Evolutionary conservation across 2,888 invertebrate genomes (phyloP).

Genomic region (Notocelia uddmanniana): DNA sequence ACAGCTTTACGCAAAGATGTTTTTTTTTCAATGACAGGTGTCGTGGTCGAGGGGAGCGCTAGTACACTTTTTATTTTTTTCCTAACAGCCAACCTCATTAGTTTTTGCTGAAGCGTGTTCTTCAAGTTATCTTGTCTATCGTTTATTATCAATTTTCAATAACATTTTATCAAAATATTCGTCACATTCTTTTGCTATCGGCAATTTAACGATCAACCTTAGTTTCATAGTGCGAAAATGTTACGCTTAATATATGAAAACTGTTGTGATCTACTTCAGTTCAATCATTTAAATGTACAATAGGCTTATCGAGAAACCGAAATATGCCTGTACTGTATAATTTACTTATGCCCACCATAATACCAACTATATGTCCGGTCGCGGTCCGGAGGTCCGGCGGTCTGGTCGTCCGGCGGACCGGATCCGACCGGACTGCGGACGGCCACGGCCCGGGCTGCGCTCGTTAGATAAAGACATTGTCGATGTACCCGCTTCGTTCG

Average conservation of each 20-base stretch:
- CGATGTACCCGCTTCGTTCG: slow-evolving; percentile 72
- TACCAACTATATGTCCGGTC: too few relatives aligned
- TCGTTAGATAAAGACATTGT: slow-evolving; percentile 56
- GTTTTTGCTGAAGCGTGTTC: slow-evolving; percentile 13
- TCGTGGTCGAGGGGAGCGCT: slow-evolving; percentile 54
- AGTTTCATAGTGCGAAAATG: slow-evolving; percentile 1
- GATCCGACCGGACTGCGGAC: slow-evolving; percentile 9
- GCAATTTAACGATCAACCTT: not conserved
- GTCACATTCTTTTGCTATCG: slow-evolving; percentile 12
- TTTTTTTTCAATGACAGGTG: slow-evolving; percentile 60
- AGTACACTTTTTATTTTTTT: slow-evolving; percentile 46
- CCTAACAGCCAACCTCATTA: slow-evolving; percentile 35
- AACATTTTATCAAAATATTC: slow-evolving; percentile 8
- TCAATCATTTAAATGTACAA: not conserved
- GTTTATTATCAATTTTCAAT: slow-evolving; percentile 19
- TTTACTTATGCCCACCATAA: too few relatives aligned
- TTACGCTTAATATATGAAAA: not conserved
- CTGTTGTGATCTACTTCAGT: not conserved
- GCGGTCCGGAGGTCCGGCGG: slow-evolving; percentile 36
- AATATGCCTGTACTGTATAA: too few relatives aligned
- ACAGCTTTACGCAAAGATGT: slow-evolving; percentile 45
- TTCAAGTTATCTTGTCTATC: slow-evolving; percentile 10
- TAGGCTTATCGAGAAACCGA: too few relatives aligned
- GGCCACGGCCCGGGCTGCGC: slow-evolving; percentile 46
- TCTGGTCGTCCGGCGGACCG: slow-evolving; percentile 39